These are phyloP conservation scores for Rhabdophis nuchalis DNA, from an alignment of 2,797 vertebrate species.

Conservation along the genomic window DNA sequence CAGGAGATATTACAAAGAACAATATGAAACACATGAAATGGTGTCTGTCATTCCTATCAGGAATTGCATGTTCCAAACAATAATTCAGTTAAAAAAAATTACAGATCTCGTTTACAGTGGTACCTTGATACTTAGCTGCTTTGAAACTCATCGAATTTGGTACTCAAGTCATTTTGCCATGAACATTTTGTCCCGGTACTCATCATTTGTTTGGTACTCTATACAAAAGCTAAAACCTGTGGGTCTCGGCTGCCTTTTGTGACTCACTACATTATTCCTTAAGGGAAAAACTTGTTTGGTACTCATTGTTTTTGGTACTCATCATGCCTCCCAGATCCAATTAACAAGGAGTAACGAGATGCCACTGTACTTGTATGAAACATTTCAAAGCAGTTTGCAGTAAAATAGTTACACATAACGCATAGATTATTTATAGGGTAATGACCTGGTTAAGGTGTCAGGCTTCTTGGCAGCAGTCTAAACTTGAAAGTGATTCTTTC, in stretches of 20 bases:
- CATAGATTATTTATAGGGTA: not conserved
- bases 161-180: not conserved
- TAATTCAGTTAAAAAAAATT: not conserved
- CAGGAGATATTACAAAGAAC: not conserved
- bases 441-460: not conserved
- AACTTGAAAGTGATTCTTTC: not conserved
- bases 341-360: not conserved
- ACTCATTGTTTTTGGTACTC: not conserved
- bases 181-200: not conserved
- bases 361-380: not conserved
- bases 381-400: not conserved
- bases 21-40: not conserved
- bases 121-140: not conserved
- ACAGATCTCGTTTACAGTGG: not conserved
- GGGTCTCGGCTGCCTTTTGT: not conserved
- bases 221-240: not conserved
- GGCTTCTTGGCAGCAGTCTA: not conserved
- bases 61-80: not conserved
- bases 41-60: not conserved
- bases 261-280: not conserved
- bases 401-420: not conserved
- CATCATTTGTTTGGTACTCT: not conserved
- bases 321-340: not conserved
- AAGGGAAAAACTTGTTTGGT: not conserved
- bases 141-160: not conserved